Evolutionary conservation across 2,888 invertebrate genomes (phyloP), one percentile per base, ranked within the genome.

Genomic region (Acleris laterana): DNA sequence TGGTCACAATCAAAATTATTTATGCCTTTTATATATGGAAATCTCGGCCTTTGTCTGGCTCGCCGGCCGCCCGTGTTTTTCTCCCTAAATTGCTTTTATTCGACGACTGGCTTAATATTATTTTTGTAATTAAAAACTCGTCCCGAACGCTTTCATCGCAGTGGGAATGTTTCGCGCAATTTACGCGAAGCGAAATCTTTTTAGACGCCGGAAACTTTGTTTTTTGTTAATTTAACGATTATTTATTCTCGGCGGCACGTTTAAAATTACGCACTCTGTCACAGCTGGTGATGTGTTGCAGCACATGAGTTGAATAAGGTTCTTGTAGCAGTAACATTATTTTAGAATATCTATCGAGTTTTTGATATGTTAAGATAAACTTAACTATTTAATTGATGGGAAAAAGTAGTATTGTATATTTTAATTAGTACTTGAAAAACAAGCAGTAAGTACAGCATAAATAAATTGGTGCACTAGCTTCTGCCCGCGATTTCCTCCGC

Each of bases 111-210:
- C 88, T 89, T 89, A 88, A 90, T 90, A 88, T 84, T 89, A 89
- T 88, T 88, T 87, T 83, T 87, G 89, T 90, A 90, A 90, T 90
- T 90, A 90, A 90, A 90, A 88, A 82, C 83, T 83, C 83, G 79
- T 81, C 78, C 79, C 70, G 78, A 81, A 83, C 80, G 77, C 85
- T 87, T 87, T 83, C 82, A 85, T 81, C 81, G 81, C 80, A 68
- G 64, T 53, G 62, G 68, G 70, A 78, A 77, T 77, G 79, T 80
- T 80, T 75, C 79, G 78, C 80, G 80, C 80, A 81, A 84, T 85
- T 85, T 83, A 82, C 80, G 79, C 78, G 77, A 77, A 76, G 74
- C 77, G 75, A 77, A 76, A 77, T 76, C 78, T 80, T 80, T 79
- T 79, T 78, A 77, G 72, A 72, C 72, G 74, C 79, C 78, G 78